These are phyloP conservation scores for Phymatocera aterrima DNA, from an alignment of 2,888 invertebrate genomes.

Conservation along the genomic window DNA sequence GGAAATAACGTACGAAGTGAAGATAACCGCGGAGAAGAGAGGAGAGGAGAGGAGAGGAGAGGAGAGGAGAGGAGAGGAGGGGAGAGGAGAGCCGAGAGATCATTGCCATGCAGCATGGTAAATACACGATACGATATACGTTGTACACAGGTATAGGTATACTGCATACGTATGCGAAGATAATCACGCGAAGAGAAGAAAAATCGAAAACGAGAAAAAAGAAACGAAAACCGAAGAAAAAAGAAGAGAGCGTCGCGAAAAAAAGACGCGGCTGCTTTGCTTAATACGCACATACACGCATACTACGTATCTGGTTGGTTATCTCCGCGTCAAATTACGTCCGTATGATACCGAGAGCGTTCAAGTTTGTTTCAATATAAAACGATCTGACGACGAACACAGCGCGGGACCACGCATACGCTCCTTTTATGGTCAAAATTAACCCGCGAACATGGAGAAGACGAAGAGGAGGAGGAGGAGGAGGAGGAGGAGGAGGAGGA, in stretches of 20 bases:
- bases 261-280: background rate
- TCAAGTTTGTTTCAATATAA: too few relatives aligned
- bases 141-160: background rate
- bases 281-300: background rate
- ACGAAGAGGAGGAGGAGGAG: background rate
- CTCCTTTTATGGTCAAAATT: slow-evolving; percentile 31
- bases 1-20: background rate
- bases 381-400: background rate
- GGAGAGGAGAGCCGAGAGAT: background rate
- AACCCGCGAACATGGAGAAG: background rate
- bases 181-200: too few relatives aligned
- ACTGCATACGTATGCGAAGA: background rate
- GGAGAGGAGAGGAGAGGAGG: background rate
- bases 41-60: background rate
- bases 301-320: background rate
- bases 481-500: too few relatives aligned
- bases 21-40: background rate
- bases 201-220: too few relatives aligned
- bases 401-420: background rate
- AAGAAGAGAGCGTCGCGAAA: too few relatives aligned
- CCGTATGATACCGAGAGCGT: background rate
- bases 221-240: too few relatives aligned
- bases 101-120: background rate
- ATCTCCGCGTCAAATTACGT: too few relatives aligned
- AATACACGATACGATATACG: background rate